Evolutionary conservation across 2,113 vertebrate species (phyloP).

Genomic region (Vanacampus margaritifer): DNA sequence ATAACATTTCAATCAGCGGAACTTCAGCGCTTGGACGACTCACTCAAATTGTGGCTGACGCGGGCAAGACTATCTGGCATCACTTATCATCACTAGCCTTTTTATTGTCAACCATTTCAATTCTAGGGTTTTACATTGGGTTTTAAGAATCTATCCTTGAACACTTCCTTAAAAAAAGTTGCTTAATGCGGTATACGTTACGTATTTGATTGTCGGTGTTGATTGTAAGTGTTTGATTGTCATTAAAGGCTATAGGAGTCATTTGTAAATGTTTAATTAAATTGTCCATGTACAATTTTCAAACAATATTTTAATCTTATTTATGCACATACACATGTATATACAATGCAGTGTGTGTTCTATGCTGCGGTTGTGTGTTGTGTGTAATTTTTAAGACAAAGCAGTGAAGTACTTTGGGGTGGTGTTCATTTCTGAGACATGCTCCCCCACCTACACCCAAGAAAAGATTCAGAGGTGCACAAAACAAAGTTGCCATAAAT

Average conservation of each 20-base stretch:
- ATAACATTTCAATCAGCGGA: slow-evolving; percentile 60
- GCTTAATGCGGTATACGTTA: not conserved
- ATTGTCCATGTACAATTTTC: not conserved
- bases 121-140: slow-evolving; percentile 10
- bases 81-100: slow-evolving; percentile 24
- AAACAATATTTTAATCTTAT: not conserved
- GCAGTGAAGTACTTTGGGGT: slow-evolving; percentile 1
- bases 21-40: slow-evolving; percentile 42
- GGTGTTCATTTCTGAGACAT: slow-evolving; percentile 41
- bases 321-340: too few species aligned
- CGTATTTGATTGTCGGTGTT: not conserved
- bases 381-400: slow-evolving; percentile 4
- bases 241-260: too few species aligned
- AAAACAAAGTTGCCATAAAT: slow-evolving; percentile 31
- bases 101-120: slow-evolving; percentile 35
- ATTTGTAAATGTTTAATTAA: too few species aligned
- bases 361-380: not conserved
- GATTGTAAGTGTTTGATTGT: too few species aligned
- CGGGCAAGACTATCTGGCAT: slow-evolving; percentile 25
- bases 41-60: slow-evolving; percentile 30
- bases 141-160: not conserved
- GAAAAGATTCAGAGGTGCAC: slow-evolving; percentile 7
- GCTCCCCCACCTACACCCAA: slow-evolving; percentile 18
- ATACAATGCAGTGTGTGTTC: not conserved
- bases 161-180: not conserved